A percentile compares a stretch with the other conserved stretches of the same genome.
Conservation (phyloP, 2,888 invertebrate genomes). For the Aquatica leii region DNA sequence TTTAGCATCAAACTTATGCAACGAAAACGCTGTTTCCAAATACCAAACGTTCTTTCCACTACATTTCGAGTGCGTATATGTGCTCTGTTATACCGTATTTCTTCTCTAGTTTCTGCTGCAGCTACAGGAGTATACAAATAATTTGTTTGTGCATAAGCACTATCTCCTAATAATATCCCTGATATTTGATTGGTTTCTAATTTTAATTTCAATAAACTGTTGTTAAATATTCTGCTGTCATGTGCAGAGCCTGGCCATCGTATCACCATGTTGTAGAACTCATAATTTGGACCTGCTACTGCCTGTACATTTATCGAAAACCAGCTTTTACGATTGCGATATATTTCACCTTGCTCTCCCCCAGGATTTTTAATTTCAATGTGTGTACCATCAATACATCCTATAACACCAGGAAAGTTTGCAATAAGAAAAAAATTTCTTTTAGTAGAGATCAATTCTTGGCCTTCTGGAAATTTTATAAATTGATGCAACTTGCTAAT, state of each 20-base stretch:
- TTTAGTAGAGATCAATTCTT: neutral
- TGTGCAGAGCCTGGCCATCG: conserved; percentile 36
- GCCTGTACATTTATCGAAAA: too few species aligned
- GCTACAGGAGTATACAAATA: neutral
- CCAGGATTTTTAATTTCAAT: conserved; percentile 24
- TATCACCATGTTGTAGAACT: too few species aligned
- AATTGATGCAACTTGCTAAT: neutral
- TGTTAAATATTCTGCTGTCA: too few species aligned
- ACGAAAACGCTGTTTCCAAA: too few species aligned
- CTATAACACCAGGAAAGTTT: conserved; percentile 24
- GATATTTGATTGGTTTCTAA: neutral
- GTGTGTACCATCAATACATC: conserved; percentile 27
- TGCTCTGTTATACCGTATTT: neutral
- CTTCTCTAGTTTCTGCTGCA: neutral
- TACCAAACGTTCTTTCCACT: too few species aligned
- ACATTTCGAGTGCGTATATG: neutral
- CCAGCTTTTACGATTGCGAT: conserved; percentile 23
- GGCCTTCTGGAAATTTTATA: conserved; percentile 1
- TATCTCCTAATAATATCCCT: neutral
- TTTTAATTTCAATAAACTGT: too few species aligned
- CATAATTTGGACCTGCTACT: too few species aligned
- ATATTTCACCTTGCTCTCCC: conserved; percentile 15
- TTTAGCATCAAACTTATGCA: too few species aligned
- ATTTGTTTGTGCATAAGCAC: neutral
- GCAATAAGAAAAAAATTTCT: conserved; percentile 4